A percentile compares a stretch with the other conserved stretches of the same genome.
These are phyloP conservation scores for Coregonus suidteri DNA, from an alignment of 2,797 vertebrate species.

Conservation along the genomic window DNA sequence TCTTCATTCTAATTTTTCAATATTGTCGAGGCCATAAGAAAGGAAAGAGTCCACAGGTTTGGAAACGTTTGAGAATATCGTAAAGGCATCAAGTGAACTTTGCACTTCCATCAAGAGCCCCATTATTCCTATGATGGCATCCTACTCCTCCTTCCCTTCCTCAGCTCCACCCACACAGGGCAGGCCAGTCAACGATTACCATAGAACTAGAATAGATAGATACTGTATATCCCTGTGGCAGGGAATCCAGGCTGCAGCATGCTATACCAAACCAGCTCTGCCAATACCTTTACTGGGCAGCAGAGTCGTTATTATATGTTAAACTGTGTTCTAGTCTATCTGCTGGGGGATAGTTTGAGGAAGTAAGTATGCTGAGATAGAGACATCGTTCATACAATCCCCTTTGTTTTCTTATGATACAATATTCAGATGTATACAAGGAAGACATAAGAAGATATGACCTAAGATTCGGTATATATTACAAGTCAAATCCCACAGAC, in stretches of 20 bases:
- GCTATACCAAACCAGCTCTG: not conserved
- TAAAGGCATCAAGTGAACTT: not conserved
- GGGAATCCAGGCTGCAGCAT: not conserved
- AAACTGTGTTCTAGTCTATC: constrained; percentile 38
- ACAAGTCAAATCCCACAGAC: not conserved
- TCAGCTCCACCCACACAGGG: not conserved
- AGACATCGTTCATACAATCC: not conserved
- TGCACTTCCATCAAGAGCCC: not conserved
- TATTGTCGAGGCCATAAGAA: not conserved
- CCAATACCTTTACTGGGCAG: not conserved
- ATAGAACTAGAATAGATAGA: not conserved
- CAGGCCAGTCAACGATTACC: not conserved
- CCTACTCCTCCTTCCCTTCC: not conserved
- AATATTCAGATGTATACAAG: not conserved
- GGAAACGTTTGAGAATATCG: not conserved
- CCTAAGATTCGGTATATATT: not conserved
- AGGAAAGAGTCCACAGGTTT: not conserved
- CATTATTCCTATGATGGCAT: not conserved
- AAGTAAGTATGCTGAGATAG: constrained; percentile 23
- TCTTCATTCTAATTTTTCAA: too few species aligned
- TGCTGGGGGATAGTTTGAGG: constrained; percentile 27
- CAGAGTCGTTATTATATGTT: constrained; percentile 32
- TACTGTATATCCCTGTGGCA: not conserved
- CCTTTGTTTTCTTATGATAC: not conserved
- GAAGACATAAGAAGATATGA: not conserved